These are phyloP conservation scores for Montipora foliosa DNA, from an alignment of 64 coral and sea anemone species.

Conservation along the genomic window DNA sequence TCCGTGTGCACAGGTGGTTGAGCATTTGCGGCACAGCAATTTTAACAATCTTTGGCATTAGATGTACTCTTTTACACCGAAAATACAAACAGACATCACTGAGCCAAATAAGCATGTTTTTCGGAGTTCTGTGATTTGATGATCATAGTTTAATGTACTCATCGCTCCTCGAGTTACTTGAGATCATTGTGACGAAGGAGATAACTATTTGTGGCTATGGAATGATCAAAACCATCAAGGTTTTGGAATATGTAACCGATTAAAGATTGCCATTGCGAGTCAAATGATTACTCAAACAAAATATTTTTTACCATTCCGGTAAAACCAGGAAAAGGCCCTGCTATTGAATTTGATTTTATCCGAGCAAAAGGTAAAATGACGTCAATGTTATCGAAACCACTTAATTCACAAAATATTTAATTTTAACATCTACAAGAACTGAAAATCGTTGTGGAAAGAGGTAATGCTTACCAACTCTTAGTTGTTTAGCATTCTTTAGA, in stretches of 20 bases:
- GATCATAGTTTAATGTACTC: background rate
- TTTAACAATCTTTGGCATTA: constrained; percentile 33
- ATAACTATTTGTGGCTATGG: background rate
- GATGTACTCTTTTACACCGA: background rate
- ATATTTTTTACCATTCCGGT: too few relatives aligned
- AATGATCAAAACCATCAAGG: background rate
- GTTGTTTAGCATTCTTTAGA: constrained; percentile 43
- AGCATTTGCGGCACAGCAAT: background rate
- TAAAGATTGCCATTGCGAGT: too few relatives aligned
- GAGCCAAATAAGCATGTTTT: background rate
- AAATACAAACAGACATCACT: constrained; percentile 29
- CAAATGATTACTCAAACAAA: background rate
- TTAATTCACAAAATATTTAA: background rate
- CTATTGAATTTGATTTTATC: background rate
- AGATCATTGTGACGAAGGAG: background rate
- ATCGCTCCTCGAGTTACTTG: background rate
- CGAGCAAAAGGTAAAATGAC: background rate
- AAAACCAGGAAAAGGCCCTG: too few relatives aligned
- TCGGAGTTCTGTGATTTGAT: background rate
- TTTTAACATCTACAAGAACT: background rate
- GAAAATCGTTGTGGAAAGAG: background rate
- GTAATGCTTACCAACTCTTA: constrained; percentile 54
- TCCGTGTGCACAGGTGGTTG: background rate
- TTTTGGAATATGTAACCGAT: background rate
- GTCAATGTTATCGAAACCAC: background rate